phyloP scores from a whole-genome alignment of 2,888 invertebrate genomes.

The Amblyteles armatorius region DNA sequence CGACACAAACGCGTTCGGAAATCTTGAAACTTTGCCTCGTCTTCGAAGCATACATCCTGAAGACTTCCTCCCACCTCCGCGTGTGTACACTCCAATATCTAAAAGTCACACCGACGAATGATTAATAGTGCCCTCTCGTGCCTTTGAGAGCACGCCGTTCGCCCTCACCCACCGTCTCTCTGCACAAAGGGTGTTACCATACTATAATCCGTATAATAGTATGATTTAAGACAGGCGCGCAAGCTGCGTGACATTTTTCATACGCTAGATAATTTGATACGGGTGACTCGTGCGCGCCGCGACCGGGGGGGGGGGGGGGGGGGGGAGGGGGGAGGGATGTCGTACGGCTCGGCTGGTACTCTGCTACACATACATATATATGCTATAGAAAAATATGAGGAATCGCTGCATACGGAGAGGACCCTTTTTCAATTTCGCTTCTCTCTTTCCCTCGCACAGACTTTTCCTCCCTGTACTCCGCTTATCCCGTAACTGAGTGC shows the following conservation, averaged over 20 bases:
- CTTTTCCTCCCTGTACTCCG: neutral
- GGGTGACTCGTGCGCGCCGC: conserved; percentile 6
- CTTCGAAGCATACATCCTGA: conserved; percentile 41
- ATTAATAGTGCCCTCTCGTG: conserved; percentile 58
- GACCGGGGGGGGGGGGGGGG: neutral
- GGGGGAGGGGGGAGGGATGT: neutral
- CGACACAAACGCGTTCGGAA: too few relatives aligned
- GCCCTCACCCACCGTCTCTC: neutral
- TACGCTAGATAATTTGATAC: conserved; percentile 55
- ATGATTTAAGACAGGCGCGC: conserved; percentile 57
- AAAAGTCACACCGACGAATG: conserved; percentile 51
- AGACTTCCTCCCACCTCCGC: conserved; percentile 38
- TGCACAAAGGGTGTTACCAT: conserved; percentile 46
- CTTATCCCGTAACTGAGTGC: conserved; percentile 14
- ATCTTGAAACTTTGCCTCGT: conserved; percentile 41
- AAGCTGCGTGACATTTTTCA: conserved; percentile 65
- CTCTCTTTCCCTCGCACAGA: conserved; percentile 11
- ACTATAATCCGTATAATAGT: conserved; percentile 58
- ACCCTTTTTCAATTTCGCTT: conserved; percentile 53
- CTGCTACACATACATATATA: conserved; percentile 29
- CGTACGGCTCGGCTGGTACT: conserved; percentile 29
- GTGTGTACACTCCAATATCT: conserved; percentile 53
- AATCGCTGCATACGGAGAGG: conserved; percentile 47
- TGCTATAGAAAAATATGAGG: conserved; percentile 34
- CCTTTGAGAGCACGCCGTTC: conserved; percentile 55